Evolutionary conservation across 2,113 vertebrate species (phyloP).

Genomic region (Geococcyx californianus): DNA sequence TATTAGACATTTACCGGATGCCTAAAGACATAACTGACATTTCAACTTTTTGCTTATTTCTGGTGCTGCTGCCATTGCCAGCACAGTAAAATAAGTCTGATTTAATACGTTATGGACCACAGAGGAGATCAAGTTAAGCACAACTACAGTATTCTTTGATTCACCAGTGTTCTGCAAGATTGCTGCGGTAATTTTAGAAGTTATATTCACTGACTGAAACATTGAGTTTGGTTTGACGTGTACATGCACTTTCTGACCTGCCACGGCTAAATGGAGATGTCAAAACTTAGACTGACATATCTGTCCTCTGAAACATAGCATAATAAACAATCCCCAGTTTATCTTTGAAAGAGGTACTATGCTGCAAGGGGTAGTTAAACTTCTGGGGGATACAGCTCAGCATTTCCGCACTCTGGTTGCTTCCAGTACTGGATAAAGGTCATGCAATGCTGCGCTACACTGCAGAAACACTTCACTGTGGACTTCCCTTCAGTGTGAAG

Average conservation of each 20-base stretch:
- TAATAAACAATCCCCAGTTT: background rate
- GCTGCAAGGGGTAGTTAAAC: background rate
- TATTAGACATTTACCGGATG: background rate
- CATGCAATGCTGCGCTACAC: rapidly evolving
- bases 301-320: background rate
- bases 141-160: background rate
- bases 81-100: background rate
- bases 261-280: background rate
- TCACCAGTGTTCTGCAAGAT: background rate
- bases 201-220: background rate
- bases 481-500: background rate
- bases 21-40: background rate
- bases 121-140: background rate
- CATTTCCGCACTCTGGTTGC: background rate
- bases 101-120: background rate
- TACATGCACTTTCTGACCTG: background rate
- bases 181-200: background rate
- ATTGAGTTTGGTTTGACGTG: background rate
- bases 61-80: background rate
- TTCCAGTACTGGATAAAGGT: background rate
- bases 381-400: background rate
- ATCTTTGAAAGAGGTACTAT: background rate
- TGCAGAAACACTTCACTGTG: background rate
- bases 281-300: background rate
- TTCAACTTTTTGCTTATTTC: background rate